Base-by-base conservation (phyloP, 2,888 invertebrate species). In the Amphipyra tragopoginis region DNA sequence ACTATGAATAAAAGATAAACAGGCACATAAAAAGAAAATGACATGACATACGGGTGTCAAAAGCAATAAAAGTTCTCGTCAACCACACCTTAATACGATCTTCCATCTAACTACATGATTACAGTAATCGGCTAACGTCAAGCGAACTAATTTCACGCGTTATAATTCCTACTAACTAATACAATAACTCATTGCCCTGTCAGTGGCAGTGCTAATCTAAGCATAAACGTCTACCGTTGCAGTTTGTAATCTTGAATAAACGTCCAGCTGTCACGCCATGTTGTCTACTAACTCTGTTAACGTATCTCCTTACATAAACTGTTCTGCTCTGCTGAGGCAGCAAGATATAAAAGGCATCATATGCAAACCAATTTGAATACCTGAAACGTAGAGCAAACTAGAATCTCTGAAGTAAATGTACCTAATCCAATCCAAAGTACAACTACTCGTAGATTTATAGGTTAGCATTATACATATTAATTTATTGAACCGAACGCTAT, bases 221-320 rank as follows among this genome's bases (percentile, higher is more conserved):
- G 62, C 56, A 62, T 36, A 55, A 56, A 55, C 34, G 48, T 58
- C 60, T 49, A 55, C 47, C 45, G 26, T 50, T 58, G 66, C 70
- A 70, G 14, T 72, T 70, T 53, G 52, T 65, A 61, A 69, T 72
- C 52, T 71, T 60, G 40, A 61, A 63, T 62, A 54, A 67, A 61
- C 40, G 52, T 58, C 48, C 36, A 67, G 48, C 47, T 77, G 60
- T 60, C 73, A 77, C 70, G 73, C 66, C 70, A 71, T 50, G 13
- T 29, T 56, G 64, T 73, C 75, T 77, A 48, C 47, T 34, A 56
- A 56, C 13, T 59, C 40, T 53, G 29, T 14, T 53, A 53, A 51
- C 21, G 42, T 77, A 70, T 75, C 61, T 53, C 38, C 34, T 72
- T 72, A 59, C 66, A 63, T 34, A 57, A 72, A 65, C 26, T 54